Evolutionary conservation across 1,140 invertebrate species (phyloP), one percentile per base, ranked within the genome.

Genomic region (Thaumetopoea pityocampa): DNA sequence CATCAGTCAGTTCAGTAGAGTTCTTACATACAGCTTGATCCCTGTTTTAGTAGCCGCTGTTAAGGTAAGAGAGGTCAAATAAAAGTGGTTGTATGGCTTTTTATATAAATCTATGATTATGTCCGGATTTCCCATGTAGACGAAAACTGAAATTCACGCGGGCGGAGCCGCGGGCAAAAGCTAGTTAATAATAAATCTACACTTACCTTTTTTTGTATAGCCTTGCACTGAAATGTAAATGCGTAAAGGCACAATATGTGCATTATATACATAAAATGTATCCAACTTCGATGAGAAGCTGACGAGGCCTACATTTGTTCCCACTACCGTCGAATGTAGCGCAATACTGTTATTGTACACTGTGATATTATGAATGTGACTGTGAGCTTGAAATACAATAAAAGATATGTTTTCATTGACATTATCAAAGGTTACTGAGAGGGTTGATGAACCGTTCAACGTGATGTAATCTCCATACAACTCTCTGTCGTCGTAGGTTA

Each of bases 341-440:
- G 47, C 51, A 18, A 54, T 62, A 19, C 64, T 60, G 43, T 77
- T 83, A 41, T 89, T 89, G 16, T 88, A 88, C 17, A 93, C 49
- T 5, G 88, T 88, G 0, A 93, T 59, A 77, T 90, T 89, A 35
- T 87, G 62, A 7, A 87, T 42, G 46, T 90, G 88, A 24, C 87
- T 85, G 60, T 94, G 92, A 7, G 87, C 86, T 89, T 93, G 91
- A 28, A 91, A 71, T 29, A 93, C 77, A 16, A 92, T 74, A 70
- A 91, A 93, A 12, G 70, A 67, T 22, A 88, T 60, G 15, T 64
- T 61, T 28, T 52, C 44, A 22, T 87, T 84, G 34, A 88, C 68
- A 63, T 88, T 78, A 5, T 40, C 55, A 26, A 91, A 77, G 22
- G 77, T 64, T 23, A 91, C 71, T 40, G 58, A 50, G 2, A 86